A percentile compares a stretch with the other conserved stretches of the same genome.
phyloP scores from a whole-genome alignment of 92 coral and sea anemone species.

The Montipora capitata region DNA sequence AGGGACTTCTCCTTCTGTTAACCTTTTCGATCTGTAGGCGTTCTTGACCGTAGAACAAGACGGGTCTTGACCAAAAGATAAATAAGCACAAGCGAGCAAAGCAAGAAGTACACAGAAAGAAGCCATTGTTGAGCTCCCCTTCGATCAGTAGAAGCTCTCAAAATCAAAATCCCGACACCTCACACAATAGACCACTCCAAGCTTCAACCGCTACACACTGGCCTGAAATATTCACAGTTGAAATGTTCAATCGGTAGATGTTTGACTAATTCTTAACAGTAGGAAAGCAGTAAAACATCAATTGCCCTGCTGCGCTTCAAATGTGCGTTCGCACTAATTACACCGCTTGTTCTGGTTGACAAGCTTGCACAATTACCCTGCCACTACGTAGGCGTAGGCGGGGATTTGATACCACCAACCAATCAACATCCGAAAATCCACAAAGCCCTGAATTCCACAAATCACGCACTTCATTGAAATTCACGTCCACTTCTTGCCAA shows the following conservation, averaged over 20 bases:
- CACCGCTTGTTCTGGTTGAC: slow-evolving; percentile 80
- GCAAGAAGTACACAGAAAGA: slow-evolving; percentile 48
- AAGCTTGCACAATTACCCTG: slow-evolving; percentile 67
- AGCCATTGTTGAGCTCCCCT: slow-evolving; percentile 65
- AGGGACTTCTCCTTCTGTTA: slow-evolving; percentile 76
- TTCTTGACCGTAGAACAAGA: slow-evolving; percentile 74
- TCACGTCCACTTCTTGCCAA: not conserved
- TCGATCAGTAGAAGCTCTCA: not conserved
- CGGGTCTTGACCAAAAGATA: slow-evolving; percentile 52
- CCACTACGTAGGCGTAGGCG: slow-evolving; percentile 77
- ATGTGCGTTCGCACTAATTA: slow-evolving; percentile 76
- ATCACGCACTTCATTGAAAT: slow-evolving; percentile 65
- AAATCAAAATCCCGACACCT: not conserved
- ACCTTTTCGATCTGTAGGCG: slow-evolving; percentile 66
- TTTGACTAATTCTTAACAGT: slow-evolving; percentile 85
- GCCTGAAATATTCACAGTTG: slow-evolving; percentile 7
- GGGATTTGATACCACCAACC: slow-evolving; percentile 60
- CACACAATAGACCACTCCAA: slow-evolving; percentile 16
- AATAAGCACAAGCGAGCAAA: slow-evolving; percentile 39
- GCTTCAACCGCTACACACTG: not conserved
- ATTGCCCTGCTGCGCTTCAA: slow-evolving; percentile 76
- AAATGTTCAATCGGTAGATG: slow-evolving; percentile 49
- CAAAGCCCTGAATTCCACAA: slow-evolving; percentile 58
- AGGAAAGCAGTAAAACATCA: slow-evolving; percentile 79
- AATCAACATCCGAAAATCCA: slow-evolving; percentile 41